Base-by-base conservation (phyloP, 2,797 vertebrate species). In the Mus spretus region DNA sequence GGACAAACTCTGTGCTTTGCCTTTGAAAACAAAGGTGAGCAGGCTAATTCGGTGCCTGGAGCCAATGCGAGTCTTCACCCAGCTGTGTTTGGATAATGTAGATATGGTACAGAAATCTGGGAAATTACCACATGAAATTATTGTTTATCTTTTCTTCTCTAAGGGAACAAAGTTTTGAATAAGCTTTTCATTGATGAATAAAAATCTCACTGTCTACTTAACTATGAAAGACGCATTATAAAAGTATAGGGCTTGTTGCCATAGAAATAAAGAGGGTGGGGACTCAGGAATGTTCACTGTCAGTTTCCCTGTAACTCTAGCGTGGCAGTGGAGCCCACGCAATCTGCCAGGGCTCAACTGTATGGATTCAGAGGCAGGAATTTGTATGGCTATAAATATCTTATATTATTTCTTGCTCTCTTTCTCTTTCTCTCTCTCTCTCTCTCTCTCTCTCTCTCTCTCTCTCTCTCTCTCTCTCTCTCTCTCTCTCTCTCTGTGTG, bases 41-140 rank as follows among this genome's bases (percentile, higher is more conserved):
- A 44, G 67, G 57, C 67, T 93, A 57, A 50, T 67, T 90, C 63
- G 93, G 92, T 37, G 91, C 94, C 89, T 19, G 80, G 5, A 96
- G 93, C 82, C 86, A 81, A 47, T 3, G 77, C 74, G 19, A 50
- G 92, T 72, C 90, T 93, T 74, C 77, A 63, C 89, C 94, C 97
- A 97, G 97, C 97, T 98, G 97, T 97, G 96, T 97, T 97, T 97
- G 95, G 91, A 96, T 97, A 44, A 97, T 92, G 93, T 57, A 96
- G 96, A 96, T 96, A 97, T 9, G 89, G 93, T 84, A 90, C 63
- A 96, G 93, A 97, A 96, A 94, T 97, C 95, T 94, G 96, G 96
- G 96, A 96, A 97, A 97, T 96, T 95, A 97, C 97, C 94, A 96
- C 63, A 44, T 96, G 93, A 97, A 97, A 97, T 96, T 95, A 97